Evolutionary conservation across 1,140 invertebrate species (phyloP).

Genomic region (Onthophagus taurus): DNA sequence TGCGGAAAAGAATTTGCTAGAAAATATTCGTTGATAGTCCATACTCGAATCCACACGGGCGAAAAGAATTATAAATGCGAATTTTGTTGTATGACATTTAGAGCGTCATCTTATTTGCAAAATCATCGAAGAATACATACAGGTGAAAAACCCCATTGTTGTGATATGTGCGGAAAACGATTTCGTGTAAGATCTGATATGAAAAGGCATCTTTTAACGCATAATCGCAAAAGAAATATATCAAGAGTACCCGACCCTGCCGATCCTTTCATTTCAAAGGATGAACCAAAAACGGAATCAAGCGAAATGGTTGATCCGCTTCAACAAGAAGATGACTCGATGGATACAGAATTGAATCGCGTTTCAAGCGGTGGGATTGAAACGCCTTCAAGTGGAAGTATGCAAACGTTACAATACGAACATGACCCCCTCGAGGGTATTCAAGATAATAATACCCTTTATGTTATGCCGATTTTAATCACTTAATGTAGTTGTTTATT

Average conservation of each 20-base stretch:
- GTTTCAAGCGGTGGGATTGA: slow-evolving; percentile 9
- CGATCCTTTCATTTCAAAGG: background rate
- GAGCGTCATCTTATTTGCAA: slow-evolving; percentile 75
- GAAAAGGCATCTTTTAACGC: slow-evolving; percentile 77
- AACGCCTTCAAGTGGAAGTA: slow-evolving; percentile 16
- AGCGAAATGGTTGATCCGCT: slow-evolving; percentile 3
- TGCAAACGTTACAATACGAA: slow-evolving; percentile 20
- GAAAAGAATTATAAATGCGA: slow-evolving; percentile 85
- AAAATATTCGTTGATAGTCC: slow-evolving; percentile 87
- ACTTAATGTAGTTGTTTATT: no score
- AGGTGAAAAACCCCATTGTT: slow-evolving; percentile 73
- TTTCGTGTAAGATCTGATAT: slow-evolving; percentile 81
- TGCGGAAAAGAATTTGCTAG: slow-evolving; percentile 87
- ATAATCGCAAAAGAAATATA: slow-evolving; percentile 41
- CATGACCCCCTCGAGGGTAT: slow-evolving; percentile 20
- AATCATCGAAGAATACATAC: slow-evolving; percentile 89
- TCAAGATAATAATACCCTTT: slow-evolving; percentile 22
- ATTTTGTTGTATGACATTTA: slow-evolving; percentile 72
- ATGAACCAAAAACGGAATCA: no score
- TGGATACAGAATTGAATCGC: slow-evolving; percentile 14
- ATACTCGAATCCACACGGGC: slow-evolving; percentile 81
- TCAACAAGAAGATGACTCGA: slow-evolving; percentile 8
- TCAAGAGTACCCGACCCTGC: no score
- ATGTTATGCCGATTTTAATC: slow-evolving; percentile 23
- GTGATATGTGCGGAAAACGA: slow-evolving; percentile 67